Percentiles rank a stretch among this genome's conserved stretches.
phyloP scores from a whole-genome alignment of 2,888 invertebrate genomes.

The Timema podura region DNA sequence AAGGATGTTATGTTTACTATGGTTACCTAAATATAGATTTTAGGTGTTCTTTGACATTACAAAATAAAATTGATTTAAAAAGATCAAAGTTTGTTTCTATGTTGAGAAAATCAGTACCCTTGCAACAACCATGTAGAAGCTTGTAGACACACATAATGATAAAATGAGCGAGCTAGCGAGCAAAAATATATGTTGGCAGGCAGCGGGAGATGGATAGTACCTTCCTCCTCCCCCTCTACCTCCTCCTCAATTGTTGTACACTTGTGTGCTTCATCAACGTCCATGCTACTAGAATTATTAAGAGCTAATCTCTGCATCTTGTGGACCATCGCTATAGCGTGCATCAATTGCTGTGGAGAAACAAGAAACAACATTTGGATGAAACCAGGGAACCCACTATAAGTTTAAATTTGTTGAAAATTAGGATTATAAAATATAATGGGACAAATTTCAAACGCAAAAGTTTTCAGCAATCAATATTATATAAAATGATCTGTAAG shows the following conservation, averaged over 20 bases:
- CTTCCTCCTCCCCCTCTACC: slow-evolving; percentile 37
- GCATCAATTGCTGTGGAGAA: slow-evolving; percentile 46
- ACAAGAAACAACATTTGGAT: slow-evolving; percentile 30
- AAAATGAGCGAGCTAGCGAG: slow-evolving; percentile 4
- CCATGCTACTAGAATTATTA: slow-evolving; percentile 42
- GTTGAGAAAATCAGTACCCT: not conserved
- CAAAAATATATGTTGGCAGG: slow-evolving; percentile 6
- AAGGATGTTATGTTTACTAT: too few relatives aligned
- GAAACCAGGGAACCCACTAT: slow-evolving; percentile 14
- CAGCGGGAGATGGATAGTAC: slow-evolving; percentile 17
- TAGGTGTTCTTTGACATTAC: too few relatives aligned
- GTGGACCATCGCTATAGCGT: slow-evolving; percentile 48
- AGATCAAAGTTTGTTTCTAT: too few relatives aligned
- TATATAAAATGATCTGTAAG: too few relatives aligned
- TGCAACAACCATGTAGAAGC: slow-evolving; percentile 12
- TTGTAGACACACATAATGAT: not conserved
- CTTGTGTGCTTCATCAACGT: slow-evolving; percentile 40
- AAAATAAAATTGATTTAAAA: too few relatives aligned
- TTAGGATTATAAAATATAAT: too few relatives aligned
- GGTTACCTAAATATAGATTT: too few relatives aligned
- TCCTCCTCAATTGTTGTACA: slow-evolving; percentile 43
- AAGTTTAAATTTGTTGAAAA: too few relatives aligned
- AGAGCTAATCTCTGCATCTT: slow-evolving; percentile 46
- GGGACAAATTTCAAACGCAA: too few relatives aligned
- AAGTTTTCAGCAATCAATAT: too few relatives aligned